These are phyloP conservation scores for Thera britannica DNA, from an alignment of 2,888 invertebrate species.

Conservation along the genomic window DNA sequence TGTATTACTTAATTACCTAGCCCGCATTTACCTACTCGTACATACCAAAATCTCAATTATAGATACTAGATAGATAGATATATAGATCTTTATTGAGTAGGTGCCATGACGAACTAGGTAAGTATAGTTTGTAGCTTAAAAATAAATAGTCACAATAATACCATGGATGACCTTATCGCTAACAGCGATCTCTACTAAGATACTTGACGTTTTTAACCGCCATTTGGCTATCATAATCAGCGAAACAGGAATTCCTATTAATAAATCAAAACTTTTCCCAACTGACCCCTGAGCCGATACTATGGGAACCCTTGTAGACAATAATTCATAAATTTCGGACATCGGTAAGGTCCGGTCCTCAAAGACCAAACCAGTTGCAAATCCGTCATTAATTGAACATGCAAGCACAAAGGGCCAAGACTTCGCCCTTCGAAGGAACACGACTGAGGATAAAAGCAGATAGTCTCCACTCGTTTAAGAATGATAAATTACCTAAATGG, in stretches of 20 bases:
- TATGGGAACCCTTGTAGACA: constrained; percentile 74
- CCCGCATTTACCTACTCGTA: too few species aligned
- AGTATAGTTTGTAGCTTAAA: too few species aligned
- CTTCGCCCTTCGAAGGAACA: constrained; percentile 71
- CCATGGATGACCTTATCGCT: too few species aligned
- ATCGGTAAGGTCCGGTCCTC: constrained; percentile 54
- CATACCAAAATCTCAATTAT: too few species aligned
- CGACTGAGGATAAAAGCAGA: constrained; percentile 70
- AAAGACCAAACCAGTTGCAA: constrained; percentile 69
- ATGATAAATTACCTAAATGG: constrained; percentile 84
- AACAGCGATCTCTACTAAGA: too few species aligned
- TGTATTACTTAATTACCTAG: too few species aligned
- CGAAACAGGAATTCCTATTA: constrained; percentile 37
- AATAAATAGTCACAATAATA: too few species aligned
- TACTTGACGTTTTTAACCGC: constrained; percentile 7
- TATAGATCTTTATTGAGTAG: too few species aligned
- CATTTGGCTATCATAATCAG: constrained; percentile 25
- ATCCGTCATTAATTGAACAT: constrained; percentile 70
- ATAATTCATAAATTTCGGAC: constrained; percentile 81
- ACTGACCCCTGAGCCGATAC: constrained; percentile 51
- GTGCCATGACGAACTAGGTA: too few species aligned
- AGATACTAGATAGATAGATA: too few species aligned
- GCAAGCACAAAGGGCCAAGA: constrained; percentile 68
- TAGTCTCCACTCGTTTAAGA: constrained; percentile 81
- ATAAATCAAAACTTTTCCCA: constrained; percentile 38